Evolutionary conservation across 1,140 invertebrate genomes (phyloP).

Genomic region (Frieseomelitta varia): DNA sequence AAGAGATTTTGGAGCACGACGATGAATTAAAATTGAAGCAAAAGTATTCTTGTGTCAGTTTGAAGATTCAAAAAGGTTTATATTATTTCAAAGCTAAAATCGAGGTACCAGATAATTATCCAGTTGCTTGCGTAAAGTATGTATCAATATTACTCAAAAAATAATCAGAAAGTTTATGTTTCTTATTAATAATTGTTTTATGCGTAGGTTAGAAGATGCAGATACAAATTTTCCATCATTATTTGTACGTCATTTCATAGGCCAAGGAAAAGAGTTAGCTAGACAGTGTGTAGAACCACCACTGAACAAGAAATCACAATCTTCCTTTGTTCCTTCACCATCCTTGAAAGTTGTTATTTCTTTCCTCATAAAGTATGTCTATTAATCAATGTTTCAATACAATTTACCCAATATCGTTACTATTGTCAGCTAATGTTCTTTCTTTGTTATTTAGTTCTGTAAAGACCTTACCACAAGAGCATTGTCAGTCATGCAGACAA

Average conservation of each 20-base stretch:
- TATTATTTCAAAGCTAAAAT: constrained; percentile 86
- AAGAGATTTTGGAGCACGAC: constrained; percentile 79
- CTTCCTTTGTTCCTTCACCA: constrained; percentile 84
- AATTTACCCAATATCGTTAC: neutral
- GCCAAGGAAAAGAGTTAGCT: constrained; percentile 87
- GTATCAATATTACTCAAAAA: constrained; percentile 8
- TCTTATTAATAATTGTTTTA: constrained; percentile 31
- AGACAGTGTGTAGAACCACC: constrained; percentile 88
- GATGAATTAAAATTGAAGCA: constrained; percentile 88
- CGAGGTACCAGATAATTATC: constrained; percentile 87
- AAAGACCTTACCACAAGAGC: constrained; percentile 84
- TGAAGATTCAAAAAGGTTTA: constrained; percentile 84
- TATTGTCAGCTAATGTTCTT: constrained; percentile 1
- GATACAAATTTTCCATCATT: constrained; percentile 87
- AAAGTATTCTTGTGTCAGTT: constrained; percentile 84
- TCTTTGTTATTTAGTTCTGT: constrained; percentile 74
- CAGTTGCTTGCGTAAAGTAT: constrained; percentile 83
- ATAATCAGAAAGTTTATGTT: neutral
- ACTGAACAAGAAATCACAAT: constrained; percentile 81
- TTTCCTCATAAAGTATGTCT: constrained; percentile 83
- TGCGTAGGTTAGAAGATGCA: constrained; percentile 82
- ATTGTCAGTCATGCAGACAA: constrained; percentile 86
- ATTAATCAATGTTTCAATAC: neutral
- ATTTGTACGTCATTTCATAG: constrained; percentile 85
- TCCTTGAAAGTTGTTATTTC: constrained; percentile 84